A percentile compares a stretch with the other conserved stretches of the same genome.
Evolutionary conservation across 2,888 invertebrate genomes (phyloP).

Genomic region (Lepetodrilus schrolli): DNA sequence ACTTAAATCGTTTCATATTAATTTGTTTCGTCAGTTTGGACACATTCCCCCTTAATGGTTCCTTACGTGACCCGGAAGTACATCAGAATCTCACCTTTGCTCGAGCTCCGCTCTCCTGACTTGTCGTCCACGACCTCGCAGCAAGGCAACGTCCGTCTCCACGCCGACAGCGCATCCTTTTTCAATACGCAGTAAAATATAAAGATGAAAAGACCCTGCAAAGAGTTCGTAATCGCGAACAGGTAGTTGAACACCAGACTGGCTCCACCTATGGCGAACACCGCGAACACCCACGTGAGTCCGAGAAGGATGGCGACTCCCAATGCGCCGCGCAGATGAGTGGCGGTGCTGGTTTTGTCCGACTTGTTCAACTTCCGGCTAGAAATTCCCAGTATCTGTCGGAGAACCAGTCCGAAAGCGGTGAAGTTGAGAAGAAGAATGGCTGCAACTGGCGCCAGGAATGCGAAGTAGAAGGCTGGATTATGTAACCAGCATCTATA

Average conservation of each 20-base stretch:
- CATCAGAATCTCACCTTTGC: conserved; percentile 45
- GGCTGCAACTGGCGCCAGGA: conserved; percentile 73
- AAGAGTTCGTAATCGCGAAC: conserved; percentile 71
- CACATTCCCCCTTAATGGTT: too few relatives aligned
- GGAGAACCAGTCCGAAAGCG: conserved; percentile 74
- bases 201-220: conserved; percentile 73
- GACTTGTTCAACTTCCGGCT: conserved; percentile 54
- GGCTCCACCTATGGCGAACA: conserved; percentile 63
- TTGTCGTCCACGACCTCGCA: conserved; percentile 36
- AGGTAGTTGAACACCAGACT: conserved; percentile 67
- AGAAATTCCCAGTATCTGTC: conserved; percentile 50
- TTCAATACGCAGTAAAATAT: conserved; percentile 70
- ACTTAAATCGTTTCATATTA: too few relatives aligned
- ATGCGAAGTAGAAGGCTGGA: conserved; percentile 64
- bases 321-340: conserved; percentile 62
- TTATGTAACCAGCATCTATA: conserved; percentile 68
- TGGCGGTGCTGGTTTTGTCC: conserved; percentile 49
- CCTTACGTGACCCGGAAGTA: neutral
- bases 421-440: conserved; percentile 75
- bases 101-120: conserved; percentile 32
- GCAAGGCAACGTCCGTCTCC: conserved; percentile 48
- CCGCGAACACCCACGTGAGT: conserved; percentile 70
- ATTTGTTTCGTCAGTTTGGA: too few relatives aligned
- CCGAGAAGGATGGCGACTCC: conserved; percentile 68
- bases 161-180: conserved; percentile 59